Percentiles rank a stretch among this genome's conserved stretches.
phyloP scores from a whole-genome alignment of 2,888 invertebrate species.

The Creontiades dilutus region DNA sequence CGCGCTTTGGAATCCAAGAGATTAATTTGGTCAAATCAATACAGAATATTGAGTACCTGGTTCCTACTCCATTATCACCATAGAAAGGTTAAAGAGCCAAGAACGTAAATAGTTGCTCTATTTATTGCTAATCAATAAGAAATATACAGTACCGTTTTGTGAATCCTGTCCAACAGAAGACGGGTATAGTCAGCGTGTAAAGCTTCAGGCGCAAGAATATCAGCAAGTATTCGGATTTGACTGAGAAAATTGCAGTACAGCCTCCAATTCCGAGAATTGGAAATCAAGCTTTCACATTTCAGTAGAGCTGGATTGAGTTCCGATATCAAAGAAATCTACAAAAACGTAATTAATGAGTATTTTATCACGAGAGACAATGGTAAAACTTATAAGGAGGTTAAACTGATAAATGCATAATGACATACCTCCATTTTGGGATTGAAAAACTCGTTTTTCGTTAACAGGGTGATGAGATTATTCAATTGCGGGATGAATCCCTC shows the following conservation, averaged over 20 bases:
- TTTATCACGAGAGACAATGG: no score
- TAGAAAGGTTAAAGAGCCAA: no score
- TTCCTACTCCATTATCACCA: no score
- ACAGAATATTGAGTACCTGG: no score
- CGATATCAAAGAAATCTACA: conserved; percentile 16
- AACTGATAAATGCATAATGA: not conserved
- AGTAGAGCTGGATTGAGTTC: conserved; percentile 82
- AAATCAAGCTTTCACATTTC: conserved; percentile 84
- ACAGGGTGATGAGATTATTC: conserved; percentile 37
- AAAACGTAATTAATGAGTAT: not conserved
- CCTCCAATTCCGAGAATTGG: conserved; percentile 84
- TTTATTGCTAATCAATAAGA: not conserved
- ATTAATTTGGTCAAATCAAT: no score
- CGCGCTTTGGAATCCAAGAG: no score
- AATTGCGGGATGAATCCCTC: conserved; percentile 80
- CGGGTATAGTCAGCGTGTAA: conserved; percentile 85
- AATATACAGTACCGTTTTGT: conserved; percentile 80
- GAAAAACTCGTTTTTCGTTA: conserved; percentile 51
- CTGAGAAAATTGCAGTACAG: conserved; percentile 82
- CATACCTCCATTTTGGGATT: conserved; percentile 43
- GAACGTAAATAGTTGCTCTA: no score
- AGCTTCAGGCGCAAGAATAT: conserved; percentile 83
- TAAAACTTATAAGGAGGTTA: not conserved
- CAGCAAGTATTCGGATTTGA: conserved; percentile 82
- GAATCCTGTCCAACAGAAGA: conserved; percentile 82